Percentiles rank a stretch among this genome's conserved stretches.
Evolutionary conservation across 1,140 invertebrate genomes (phyloP).

Genomic region (Maniola jurtina): DNA sequence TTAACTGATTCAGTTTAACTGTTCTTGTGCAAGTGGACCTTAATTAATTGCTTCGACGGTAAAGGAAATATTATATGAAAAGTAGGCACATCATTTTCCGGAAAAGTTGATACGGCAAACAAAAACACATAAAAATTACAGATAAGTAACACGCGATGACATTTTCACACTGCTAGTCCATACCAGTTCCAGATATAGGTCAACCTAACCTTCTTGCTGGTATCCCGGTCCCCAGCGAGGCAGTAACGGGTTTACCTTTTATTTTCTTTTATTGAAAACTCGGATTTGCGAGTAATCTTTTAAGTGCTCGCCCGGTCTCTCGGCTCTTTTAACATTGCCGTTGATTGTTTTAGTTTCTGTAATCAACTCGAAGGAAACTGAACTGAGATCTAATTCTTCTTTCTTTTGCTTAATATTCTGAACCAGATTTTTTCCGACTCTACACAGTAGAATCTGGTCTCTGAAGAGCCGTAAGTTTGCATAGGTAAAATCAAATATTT

Average conservation of each 20-base stretch:
- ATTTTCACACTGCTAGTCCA: background rate
- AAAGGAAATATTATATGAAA: no score
- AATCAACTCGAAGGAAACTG: conserved; percentile 2
- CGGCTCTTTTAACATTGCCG: conserved; percentile 13
- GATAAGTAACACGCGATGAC: background rate
- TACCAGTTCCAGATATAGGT: background rate
- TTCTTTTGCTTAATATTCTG: background rate
- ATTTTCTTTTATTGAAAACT: conserved; percentile 38
- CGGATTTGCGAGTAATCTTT: conserved; percentile 32
- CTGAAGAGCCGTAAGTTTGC: no score
- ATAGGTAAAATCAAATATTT: no score
- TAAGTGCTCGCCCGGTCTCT: conserved; percentile 19
- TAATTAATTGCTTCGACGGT: no score
- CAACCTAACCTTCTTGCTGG: background rate
- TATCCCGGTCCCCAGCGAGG: conserved; percentile 13
- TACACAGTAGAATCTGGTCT: no score
- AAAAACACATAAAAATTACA: background rate
- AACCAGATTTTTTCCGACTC: no score
- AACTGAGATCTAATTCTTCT: background rate
- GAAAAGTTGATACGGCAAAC: no score
- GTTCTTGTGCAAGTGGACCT: no score
- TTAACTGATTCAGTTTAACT: no score
- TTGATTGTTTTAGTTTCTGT: conserved; percentile 4
- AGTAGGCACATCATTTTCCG: no score
- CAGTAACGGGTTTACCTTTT: conserved; percentile 24